phyloP scores from a whole-genome alignment of 2,888 invertebrate genomes.

The Alviniconcha strummeri region DNA sequence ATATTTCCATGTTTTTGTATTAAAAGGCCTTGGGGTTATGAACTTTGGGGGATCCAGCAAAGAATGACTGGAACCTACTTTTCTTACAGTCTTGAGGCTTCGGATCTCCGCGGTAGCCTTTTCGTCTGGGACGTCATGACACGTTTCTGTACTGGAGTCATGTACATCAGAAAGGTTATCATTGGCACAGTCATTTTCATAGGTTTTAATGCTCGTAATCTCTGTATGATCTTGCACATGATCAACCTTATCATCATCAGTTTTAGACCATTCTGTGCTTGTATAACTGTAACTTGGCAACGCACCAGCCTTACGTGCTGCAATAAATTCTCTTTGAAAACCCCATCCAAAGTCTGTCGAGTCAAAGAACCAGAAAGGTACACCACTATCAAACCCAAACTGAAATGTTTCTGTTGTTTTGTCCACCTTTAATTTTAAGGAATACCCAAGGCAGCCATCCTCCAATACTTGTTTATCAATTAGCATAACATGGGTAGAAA shows the following conservation, averaged over 20 bases:
- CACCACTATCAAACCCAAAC: background rate
- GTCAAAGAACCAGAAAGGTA: background rate
- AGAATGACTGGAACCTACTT: background rate
- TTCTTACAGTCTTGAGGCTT: background rate
- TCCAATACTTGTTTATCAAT: slow-evolving; percentile 5
- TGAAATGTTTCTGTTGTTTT: background rate
- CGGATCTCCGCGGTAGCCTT: background rate
- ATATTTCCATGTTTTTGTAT: background rate
- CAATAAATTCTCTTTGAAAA: background rate
- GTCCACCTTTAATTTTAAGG: background rate
- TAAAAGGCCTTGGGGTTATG: background rate
- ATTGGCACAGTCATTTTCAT: too few species aligned
- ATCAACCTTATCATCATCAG: background rate
- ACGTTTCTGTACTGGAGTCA: background rate
- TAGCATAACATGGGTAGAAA: background rate
- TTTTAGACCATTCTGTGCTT: too few species aligned
- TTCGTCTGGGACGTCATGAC: background rate
- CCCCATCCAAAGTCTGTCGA: slow-evolving; percentile 4
- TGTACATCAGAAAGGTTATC: background rate
- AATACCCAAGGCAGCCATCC: background rate
- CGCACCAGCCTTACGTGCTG: background rate
- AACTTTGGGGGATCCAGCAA: background rate
- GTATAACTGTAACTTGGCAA: background rate
- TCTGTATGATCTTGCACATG: background rate
- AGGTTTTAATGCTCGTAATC: too few species aligned